Conservation (phyloP, 2,888 invertebrate species). For the Seladonia tumulorum region DNA sequence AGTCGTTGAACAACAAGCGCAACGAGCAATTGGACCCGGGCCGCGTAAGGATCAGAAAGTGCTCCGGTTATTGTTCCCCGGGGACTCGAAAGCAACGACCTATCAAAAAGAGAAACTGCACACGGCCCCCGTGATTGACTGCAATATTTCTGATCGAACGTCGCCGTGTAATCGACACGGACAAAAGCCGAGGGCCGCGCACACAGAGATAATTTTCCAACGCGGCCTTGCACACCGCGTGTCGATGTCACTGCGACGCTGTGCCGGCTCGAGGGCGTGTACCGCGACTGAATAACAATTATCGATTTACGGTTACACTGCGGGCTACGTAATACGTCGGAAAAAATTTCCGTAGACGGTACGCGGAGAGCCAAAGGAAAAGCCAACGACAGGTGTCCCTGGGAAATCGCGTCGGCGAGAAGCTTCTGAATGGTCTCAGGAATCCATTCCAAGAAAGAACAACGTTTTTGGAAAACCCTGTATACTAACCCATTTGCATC, state of each 20-base stretch:
- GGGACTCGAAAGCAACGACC: conserved; percentile 26
- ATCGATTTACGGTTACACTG: conserved; percentile 5
- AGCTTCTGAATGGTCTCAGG: not conserved
- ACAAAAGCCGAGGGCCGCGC: conserved; percentile 10
- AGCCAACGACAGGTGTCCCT: not conserved
- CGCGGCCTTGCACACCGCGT: conserved; percentile 7
- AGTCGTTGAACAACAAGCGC: conserved; percentile 40
- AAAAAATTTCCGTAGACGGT: not conserved
- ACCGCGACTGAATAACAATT: conserved; percentile 20
- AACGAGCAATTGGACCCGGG: conserved; percentile 43
- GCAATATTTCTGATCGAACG: conserved; percentile 59
- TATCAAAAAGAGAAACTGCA: conserved; percentile 31
- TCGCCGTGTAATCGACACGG: conserved; percentile 47
- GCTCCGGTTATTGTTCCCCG: conserved; percentile 50
- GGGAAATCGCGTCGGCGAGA: not conserved
- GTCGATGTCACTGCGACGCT: not conserved
- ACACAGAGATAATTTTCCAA: conserved; percentile 27
- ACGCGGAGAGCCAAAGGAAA: not conserved
- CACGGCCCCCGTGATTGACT: conserved; percentile 35
- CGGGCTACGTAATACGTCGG: not conserved
- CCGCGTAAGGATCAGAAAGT: conserved; percentile 49
- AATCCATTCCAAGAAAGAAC: not conserved
- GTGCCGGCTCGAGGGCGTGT: too few relatives aligned
- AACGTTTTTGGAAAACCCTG: not conserved
- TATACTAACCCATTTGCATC: too few relatives aligned